Percentiles rank a stretch among this genome's conserved stretches.
Conservation (phyloP, 2,797 vertebrate genomes). For the Paedocypris micromegethes region DNA sequence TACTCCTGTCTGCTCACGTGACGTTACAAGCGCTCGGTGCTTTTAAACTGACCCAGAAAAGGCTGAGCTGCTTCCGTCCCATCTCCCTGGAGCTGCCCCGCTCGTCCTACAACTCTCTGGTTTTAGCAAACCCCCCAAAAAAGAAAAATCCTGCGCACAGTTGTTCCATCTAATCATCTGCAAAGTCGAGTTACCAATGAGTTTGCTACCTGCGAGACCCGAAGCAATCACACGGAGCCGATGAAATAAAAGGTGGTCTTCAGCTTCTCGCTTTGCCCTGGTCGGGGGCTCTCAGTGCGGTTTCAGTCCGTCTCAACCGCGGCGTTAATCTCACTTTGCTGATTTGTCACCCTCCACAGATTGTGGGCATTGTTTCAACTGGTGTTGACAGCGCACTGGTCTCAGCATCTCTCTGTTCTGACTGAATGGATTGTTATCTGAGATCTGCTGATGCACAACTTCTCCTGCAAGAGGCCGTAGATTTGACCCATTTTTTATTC, state of each 20-base stretch:
- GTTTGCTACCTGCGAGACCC: slow-evolving; percentile 46
- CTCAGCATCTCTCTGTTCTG: neutral
- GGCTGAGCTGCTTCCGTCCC: neutral
- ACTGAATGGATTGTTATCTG: slow-evolving; percentile 8
- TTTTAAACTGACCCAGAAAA: slow-evolving; percentile 29
- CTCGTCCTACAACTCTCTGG: slow-evolving; percentile 32
- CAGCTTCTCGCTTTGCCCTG: slow-evolving; percentile 31
- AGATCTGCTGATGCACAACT: slow-evolving; percentile 1
- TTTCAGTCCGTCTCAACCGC: neutral
- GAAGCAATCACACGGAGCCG: slow-evolving; percentile 52
- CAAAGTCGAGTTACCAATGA: slow-evolving; percentile 55
- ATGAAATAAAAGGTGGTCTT: slow-evolving; percentile 47
- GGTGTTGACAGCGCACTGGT: neutral
- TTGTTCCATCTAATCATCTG: slow-evolving; percentile 48
- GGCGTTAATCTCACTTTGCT: neutral
- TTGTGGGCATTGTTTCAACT: neutral
- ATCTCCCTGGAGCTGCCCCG: slow-evolving; percentile 2
- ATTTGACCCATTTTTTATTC: neutral
- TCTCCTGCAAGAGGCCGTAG: neutral
- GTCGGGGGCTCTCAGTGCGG: slow-evolving; percentile 24
- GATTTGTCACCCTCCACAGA: neutral
- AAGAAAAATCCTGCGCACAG: slow-evolving; percentile 31
- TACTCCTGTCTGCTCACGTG: slow-evolving; percentile 8
- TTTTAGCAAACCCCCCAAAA: slow-evolving; percentile 27
- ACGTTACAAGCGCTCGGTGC: slow-evolving; percentile 1